Percentiles rank a stretch among this genome's conserved stretches.
These are phyloP conservation scores for Globodera ellingtonae DNA, from an alignment of 1,140 invertebrate species.

Conservation along the genomic window DNA sequence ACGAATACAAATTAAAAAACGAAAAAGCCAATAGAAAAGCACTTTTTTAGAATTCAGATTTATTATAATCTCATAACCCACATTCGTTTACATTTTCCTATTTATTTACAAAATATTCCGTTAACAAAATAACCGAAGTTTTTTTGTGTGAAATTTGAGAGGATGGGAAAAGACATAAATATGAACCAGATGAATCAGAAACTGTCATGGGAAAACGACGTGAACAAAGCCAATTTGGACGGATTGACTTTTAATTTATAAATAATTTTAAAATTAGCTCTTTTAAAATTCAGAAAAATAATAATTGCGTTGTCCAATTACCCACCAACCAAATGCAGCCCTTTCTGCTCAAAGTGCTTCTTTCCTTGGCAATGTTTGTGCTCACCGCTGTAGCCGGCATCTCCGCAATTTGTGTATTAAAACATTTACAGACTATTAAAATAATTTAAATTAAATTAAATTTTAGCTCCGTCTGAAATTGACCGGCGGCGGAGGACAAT, in stretches of 20 bases:
- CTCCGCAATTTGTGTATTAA: slow-evolving; percentile 54
- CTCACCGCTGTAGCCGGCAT: slow-evolving; percentile 57
- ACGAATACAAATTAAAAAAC: neutral
- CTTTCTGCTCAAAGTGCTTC: slow-evolving; percentile 43
- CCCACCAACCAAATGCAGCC: neutral
- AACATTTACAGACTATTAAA: neutral
- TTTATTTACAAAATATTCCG: too few relatives aligned
- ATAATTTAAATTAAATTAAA: neutral
- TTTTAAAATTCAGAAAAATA: too few relatives aligned
- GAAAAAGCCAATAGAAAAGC: neutral
- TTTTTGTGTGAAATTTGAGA: neutral
- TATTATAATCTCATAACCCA: too few relatives aligned
- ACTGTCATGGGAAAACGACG: neutral
- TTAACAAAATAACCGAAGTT: neutral
- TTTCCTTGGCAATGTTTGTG: slow-evolving; percentile 56
- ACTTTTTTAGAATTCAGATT: neutral
- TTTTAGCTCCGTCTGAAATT: slow-evolving; percentile 23
- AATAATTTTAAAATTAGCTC: too few relatives aligned
- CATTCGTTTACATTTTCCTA: too few relatives aligned
- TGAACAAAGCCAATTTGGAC: too few relatives aligned
- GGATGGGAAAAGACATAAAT: neutral
- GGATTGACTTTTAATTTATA: too few relatives aligned
- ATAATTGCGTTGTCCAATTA: neutral
- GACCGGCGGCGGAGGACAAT: slow-evolving; percentile 18
- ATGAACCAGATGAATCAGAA: neutral